Base-by-base conservation (phyloP, 2,113 vertebrate genomes). In the Etia nguti region DNA sequence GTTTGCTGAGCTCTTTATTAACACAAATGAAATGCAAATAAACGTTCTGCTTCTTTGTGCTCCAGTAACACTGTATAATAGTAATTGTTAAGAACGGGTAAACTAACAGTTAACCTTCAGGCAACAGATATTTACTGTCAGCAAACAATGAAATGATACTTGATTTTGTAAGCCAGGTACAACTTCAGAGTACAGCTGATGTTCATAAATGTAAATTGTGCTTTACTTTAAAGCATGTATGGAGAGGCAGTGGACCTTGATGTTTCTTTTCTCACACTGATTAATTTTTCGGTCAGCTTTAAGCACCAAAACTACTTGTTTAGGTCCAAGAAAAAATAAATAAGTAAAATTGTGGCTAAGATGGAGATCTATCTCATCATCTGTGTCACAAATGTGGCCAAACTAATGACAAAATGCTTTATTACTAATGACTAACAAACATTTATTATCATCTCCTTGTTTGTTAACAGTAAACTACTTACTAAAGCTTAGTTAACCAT, bases 1-100 rank as follows among this genome's bases (percentile, higher is more conserved):
- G 82, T 81, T 50, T 31, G 50, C 56, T 48, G 4, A 83, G 68
- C 24, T 79, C 48, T 81, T 82, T 77, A 59, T 1, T 80, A 83
- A 93, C 65, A 86, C 85, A 83, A 56, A 62, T 41, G 20, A 90
- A 90, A 22, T 29, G 65, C 68, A 89, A 29, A 79, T 46, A 80
- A 90, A 93, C 82, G 46, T 48, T 82, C 46, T 70, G 48, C 52
- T 82, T 89, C 83, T 82, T 50, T 12, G 46, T 77, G 70, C 46
- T 31, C 46, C 15, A 29, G 10, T 77, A 50, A 75, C 70, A 50
- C 24, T 31, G 70, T 29, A 31, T 50, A 46, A 75, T 50, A 31
- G 1, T 6, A 29, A 73, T 26, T 73, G 13, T 46, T 73, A 46
- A 73, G 38, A 73, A 26, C 3, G 0, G 70, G 70, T 77, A 77